Conservation (phyloP, 53 echinoderm and acorn worm genomes). For the Paelopatides confundens region DNA sequence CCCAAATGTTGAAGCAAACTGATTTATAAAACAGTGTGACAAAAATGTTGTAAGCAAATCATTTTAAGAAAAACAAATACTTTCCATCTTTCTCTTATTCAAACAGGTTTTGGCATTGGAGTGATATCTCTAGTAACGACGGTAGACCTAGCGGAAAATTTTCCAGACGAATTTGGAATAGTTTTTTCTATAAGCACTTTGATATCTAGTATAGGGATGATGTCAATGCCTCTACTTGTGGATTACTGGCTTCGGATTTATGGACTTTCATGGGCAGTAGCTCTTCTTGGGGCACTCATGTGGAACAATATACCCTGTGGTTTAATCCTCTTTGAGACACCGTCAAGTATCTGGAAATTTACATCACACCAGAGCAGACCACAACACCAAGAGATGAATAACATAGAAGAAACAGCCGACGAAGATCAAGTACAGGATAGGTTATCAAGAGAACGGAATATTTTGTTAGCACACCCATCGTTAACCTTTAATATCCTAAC, state of each 20-base stretch:
- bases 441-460: background rate
- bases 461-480: background rate
- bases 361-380: no score
- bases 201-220: background rate
- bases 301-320: conserved; percentile 1
- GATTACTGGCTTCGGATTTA: conserved; percentile 8
- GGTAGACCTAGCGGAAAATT: background rate
- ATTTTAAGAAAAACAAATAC: no score
- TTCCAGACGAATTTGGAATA: background rate
- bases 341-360: background rate
- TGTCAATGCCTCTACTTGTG: background rate
- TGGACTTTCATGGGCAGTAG: background rate
- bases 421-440: background rate
- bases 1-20: no score
- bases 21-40: no score
- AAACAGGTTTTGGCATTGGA: background rate
- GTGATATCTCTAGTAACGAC: background rate
- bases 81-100: background rate
- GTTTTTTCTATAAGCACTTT: background rate
- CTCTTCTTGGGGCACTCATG: background rate
- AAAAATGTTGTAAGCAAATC: no score
- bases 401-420: background rate
- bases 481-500: background rate
- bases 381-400: no score
- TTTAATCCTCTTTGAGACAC: background rate